Evolutionary conservation across 2,888 invertebrate genomes (phyloP).

Genomic region (Aplocera efformata): DNA sequence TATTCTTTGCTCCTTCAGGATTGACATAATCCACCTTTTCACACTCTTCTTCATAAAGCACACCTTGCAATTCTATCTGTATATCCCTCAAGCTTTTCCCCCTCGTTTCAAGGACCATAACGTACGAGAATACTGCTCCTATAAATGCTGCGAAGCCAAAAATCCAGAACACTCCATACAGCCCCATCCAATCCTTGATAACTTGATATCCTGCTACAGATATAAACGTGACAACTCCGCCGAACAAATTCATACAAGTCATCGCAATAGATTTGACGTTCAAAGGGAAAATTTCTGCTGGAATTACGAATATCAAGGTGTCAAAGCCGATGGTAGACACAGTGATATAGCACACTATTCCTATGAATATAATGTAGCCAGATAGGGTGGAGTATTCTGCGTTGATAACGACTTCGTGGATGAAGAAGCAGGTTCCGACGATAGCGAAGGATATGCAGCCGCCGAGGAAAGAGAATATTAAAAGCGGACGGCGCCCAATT

Average conservation of each 20-base stretch:
- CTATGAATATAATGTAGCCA: slow-evolving; percentile 60
- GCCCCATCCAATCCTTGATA: slow-evolving; percentile 62
- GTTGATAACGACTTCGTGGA: slow-evolving; percentile 38
- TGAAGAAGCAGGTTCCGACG: slow-evolving; percentile 56
- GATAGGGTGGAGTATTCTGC: slow-evolving; percentile 4
- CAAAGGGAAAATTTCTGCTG: slow-evolving; percentile 79
- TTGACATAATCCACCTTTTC: slow-evolving; percentile 23
- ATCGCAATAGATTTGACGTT: slow-evolving; percentile 78
- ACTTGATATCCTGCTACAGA: slow-evolving; percentile 72
- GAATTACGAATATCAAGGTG: slow-evolving; percentile 67
- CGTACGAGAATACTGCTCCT: slow-evolving; percentile 63
- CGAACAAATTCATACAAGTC: slow-evolving; percentile 64
- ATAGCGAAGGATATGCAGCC: slow-evolving; percentile 40
- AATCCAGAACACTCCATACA: slow-evolving; percentile 70
- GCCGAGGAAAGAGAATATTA: slow-evolving; percentile 58
- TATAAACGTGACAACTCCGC: slow-evolving; percentile 59
- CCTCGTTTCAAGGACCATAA: slow-evolving; percentile 77
- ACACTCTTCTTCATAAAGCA: slow-evolving; percentile 31
- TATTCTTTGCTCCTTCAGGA: background rate
- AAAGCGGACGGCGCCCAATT: slow-evolving; percentile 66
- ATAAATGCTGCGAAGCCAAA: slow-evolving; percentile 60
- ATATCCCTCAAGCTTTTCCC: slow-evolving; percentile 79
- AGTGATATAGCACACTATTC: slow-evolving; percentile 49
- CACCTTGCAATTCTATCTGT: slow-evolving; percentile 68
- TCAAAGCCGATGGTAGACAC: slow-evolving; percentile 64